Percentiles rank a stretch among this genome's conserved stretches.
Conservation (phyloP, 2,797 vertebrate species). For the Pseudocheirus occidentalis region DNA sequence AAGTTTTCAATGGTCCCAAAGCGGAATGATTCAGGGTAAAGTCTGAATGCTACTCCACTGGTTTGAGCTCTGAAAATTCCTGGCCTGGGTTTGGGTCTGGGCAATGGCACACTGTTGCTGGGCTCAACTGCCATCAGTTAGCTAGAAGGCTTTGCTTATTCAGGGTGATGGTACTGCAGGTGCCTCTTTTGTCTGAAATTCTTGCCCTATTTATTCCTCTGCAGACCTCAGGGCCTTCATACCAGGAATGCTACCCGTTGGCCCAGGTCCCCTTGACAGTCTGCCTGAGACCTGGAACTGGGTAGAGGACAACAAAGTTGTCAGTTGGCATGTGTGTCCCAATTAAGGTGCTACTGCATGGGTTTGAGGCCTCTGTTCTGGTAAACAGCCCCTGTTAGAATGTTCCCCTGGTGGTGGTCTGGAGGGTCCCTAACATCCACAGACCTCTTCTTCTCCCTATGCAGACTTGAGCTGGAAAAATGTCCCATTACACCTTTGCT, state of each 20-base stretch:
- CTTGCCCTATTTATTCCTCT: too few relatives aligned
- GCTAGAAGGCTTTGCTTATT: too few relatives aligned
- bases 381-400: background rate
- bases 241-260: background rate
- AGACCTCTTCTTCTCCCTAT: background rate
- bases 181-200: too few relatives aligned
- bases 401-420: background rate
- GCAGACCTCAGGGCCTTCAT: too few relatives aligned
- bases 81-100: too few relatives aligned
- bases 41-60: too few relatives aligned
- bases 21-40: too few relatives aligned
- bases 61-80: too few relatives aligned
- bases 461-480: background rate
- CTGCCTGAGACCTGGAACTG: background rate
- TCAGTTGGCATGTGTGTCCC: background rate
- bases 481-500: background rate
- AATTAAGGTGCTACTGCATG: background rate
- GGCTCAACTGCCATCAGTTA: too few relatives aligned
- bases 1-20: too few relatives aligned
- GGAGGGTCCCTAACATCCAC: background rate
- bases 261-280: background rate
- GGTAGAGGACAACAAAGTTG: background rate
- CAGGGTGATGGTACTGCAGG: too few relatives aligned
- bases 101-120: too few relatives aligned
- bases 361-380: background rate